Percentiles rank a stretch among this genome's conserved stretches.
Conservation (phyloP, 2,113 vertebrate genomes). For the Hydrolagus affinis region DNA sequence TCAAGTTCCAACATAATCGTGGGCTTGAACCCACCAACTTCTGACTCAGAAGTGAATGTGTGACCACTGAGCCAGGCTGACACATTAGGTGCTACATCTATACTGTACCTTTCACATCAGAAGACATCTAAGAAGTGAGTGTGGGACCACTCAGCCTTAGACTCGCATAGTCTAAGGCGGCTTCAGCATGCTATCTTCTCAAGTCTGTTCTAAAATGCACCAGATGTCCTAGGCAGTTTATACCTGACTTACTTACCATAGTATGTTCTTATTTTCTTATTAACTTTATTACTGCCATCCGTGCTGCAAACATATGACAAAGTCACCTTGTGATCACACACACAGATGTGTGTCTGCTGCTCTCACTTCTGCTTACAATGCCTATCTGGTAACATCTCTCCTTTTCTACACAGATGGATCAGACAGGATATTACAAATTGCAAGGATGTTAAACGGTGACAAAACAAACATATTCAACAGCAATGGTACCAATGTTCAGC, state of each 20-base stretch:
- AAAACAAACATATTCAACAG: not conserved
- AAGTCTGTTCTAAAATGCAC: not conserved
- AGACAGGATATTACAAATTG: not conserved
- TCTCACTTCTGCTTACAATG: not conserved
- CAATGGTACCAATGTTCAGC: too few species aligned
- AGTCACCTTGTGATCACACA: not conserved
- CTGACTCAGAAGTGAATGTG: too few species aligned
- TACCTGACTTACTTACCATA: not conserved
- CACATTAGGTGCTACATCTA: too few species aligned
- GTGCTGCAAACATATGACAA: not conserved
- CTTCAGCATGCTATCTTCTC: not conserved
- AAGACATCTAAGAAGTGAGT: too few species aligned
- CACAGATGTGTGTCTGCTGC: not conserved
- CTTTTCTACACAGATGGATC: not conserved
- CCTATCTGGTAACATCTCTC: not conserved
- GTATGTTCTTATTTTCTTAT: not conserved
- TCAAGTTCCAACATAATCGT: too few species aligned
- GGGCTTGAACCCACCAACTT: too few species aligned
- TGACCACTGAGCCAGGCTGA: too few species aligned
- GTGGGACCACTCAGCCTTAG: too few species aligned
- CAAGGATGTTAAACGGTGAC: not conserved
- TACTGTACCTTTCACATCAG: too few species aligned
- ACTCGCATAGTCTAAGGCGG: too few species aligned
- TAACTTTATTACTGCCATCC: not conserved
- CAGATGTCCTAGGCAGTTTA: not conserved